phyloP scores from a whole-genome alignment of 2,888 invertebrate genomes.

The Marronus borbonicus region DNA sequence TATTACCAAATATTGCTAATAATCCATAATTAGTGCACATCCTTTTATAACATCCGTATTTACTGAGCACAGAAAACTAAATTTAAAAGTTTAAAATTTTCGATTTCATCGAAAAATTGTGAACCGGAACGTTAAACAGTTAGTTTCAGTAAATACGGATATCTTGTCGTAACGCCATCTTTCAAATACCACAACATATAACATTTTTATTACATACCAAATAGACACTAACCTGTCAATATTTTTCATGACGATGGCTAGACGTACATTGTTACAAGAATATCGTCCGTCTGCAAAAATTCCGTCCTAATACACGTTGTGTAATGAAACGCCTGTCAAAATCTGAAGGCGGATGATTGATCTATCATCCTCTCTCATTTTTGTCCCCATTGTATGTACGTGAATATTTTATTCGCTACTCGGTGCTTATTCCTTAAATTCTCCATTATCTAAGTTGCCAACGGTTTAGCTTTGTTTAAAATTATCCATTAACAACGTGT shows the following conservation, averaged over 20 bases:
- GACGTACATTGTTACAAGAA: slow-evolving; percentile 3
- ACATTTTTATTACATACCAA: too few relatives aligned
- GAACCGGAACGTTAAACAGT: too few relatives aligned
- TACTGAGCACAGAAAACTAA: too few relatives aligned
- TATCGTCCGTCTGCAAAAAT: slow-evolving; percentile 18
- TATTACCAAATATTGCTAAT: too few relatives aligned
- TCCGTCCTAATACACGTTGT: slow-evolving; percentile 6
- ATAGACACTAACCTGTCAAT: background rate
- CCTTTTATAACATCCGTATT: too few relatives aligned
- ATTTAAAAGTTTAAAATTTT: too few relatives aligned
- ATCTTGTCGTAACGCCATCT: too few relatives aligned
- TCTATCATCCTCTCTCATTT: slow-evolving; percentile 31
- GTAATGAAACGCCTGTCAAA: slow-evolving; percentile 33
- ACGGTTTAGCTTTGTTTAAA: background rate
- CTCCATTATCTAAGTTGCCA: slow-evolving; percentile 18
- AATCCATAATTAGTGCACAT: too few relatives aligned
- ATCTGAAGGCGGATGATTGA: slow-evolving; percentile 31
- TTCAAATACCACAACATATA: too few relatives aligned
- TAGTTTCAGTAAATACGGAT: too few relatives aligned
- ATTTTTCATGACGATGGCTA: background rate
- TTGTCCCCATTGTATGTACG: slow-evolving; percentile 22
- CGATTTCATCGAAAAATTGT: too few relatives aligned
- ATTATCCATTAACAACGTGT: slow-evolving; percentile 25
- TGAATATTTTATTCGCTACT: slow-evolving; percentile 29
- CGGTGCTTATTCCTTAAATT: slow-evolving; percentile 3